Evolutionary conservation across 2,888 invertebrate species (phyloP).

Genomic region (Trimorus sp.): DNA sequence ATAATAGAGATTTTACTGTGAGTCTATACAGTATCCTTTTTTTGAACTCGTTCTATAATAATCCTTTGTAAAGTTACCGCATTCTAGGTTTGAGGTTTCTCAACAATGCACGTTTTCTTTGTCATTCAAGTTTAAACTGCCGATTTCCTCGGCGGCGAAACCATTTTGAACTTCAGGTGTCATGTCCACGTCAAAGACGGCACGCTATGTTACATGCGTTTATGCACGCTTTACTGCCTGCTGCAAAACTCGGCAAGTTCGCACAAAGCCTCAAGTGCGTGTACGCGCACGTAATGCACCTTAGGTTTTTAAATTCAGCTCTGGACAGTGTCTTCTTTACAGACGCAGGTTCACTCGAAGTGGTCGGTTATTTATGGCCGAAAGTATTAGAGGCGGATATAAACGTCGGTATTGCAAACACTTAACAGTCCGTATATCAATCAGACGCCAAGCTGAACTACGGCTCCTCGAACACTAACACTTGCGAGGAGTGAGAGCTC

Average conservation of each 20-base stretch:
- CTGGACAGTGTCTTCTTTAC: conserved; percentile 64
- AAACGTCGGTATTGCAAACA: conserved; percentile 81
- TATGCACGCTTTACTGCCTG: conserved; percentile 40
- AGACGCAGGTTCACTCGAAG: conserved; percentile 71
- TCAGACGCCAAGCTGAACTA: conserved; percentile 77
- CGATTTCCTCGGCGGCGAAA: neutral
- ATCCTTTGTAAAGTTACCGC: conserved; percentile 34
- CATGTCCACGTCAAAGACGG: conserved; percentile 50
- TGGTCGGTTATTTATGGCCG: conserved; percentile 79
- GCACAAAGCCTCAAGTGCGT: conserved; percentile 50
- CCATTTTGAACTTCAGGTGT: conserved; percentile 57
- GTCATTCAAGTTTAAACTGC: conserved; percentile 28
- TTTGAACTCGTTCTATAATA: conserved; percentile 15
- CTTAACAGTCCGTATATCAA: conserved; percentile 82
- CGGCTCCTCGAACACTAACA: conserved; percentile 70
- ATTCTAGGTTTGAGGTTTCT: conserved; percentile 20
- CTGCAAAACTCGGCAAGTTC: conserved; percentile 45
- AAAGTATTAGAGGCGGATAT: conserved; percentile 80
- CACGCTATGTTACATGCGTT: conserved; percentile 31
- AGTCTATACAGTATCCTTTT: conserved; percentile 10
- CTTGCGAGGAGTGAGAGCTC: conserved; percentile 63
- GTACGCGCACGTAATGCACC: conserved; percentile 57
- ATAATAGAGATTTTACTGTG: conserved; percentile 39
- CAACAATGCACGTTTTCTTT: conserved; percentile 16
- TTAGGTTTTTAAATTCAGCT: conserved; percentile 51